These are phyloP conservation scores for Sitodiplosis mosellana DNA, from an alignment of 1,140 invertebrate species.

Conservation along the genomic window DNA sequence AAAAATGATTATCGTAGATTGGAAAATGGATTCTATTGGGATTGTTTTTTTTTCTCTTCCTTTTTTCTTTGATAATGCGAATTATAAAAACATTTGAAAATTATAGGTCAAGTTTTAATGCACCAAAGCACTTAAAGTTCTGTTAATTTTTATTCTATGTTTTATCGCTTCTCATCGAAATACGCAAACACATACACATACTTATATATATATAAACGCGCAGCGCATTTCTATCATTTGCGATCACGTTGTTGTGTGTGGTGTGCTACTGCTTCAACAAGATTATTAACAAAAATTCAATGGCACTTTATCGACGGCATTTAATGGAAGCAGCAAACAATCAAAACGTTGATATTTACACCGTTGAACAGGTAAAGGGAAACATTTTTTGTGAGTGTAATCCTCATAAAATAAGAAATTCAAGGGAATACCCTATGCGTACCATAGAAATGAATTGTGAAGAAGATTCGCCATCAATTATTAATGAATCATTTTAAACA, in stretches of 20 bases:
- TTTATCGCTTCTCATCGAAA: neutral
- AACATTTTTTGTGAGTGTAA: neutral
- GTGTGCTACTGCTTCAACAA: conserved; percentile 47
- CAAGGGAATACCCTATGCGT: neutral
- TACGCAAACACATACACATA: neutral
- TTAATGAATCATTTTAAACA: neutral
- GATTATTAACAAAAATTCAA: conserved; percentile 30
- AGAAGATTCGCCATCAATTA: neutral
- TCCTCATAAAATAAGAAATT: neutral
- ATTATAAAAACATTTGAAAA: too few relatives aligned
- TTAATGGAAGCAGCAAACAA: conserved; percentile 35
- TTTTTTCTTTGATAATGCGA: too few relatives aligned
- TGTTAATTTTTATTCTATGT: conserved; percentile 2
- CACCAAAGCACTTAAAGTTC: neutral
- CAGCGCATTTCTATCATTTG: conserved; percentile 41
- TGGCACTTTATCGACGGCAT: conserved; percentile 20
- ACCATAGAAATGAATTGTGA: neutral
- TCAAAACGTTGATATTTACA: conserved; percentile 41
- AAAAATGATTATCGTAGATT: too few relatives aligned
- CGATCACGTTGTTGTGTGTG: conserved; percentile 37
- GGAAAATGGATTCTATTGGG: too few relatives aligned
- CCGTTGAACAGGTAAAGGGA: conserved; percentile 36
- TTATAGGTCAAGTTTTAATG: neutral
- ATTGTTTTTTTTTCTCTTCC: too few relatives aligned
- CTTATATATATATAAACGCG: conserved; percentile 11